phyloP scores from a whole-genome alignment of 2,888 invertebrate genomes.

The Oscheius sp. region DNA sequence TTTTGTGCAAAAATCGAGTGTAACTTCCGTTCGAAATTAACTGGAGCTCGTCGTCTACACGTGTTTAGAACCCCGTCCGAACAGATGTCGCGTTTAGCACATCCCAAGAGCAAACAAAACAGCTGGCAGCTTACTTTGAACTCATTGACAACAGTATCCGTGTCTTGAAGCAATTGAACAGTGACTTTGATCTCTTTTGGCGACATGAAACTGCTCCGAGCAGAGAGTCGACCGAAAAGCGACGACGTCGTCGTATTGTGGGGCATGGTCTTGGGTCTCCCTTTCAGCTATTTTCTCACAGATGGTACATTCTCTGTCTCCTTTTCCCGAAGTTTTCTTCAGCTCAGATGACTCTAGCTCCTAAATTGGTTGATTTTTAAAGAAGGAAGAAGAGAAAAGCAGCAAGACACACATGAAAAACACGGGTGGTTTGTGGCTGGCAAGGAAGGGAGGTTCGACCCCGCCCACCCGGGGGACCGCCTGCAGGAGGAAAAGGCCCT shows the following conservation, averaged over 20 bases:
- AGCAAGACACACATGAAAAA: conserved; percentile 31
- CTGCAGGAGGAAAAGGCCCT: neutral
- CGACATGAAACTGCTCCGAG: conserved; percentile 55
- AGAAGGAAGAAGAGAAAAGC: neutral
- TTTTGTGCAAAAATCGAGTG: too few species aligned
- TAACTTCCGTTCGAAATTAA: neutral
- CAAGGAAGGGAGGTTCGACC: conserved; percentile 4
- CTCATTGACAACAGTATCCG: conserved; percentile 63
- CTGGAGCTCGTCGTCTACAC: too few species aligned
- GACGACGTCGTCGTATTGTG: conserved; percentile 52
- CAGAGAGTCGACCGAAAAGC: conserved; percentile 52
- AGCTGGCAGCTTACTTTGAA: conserved; percentile 62
- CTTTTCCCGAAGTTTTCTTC: too few species aligned
- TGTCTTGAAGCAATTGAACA: conserved; percentile 69
- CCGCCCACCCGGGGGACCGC: conserved; percentile 28
- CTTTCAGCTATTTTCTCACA: neutral
- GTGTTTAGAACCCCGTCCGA: too few species aligned
- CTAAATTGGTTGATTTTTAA: neutral
- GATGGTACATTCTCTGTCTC: too few species aligned
- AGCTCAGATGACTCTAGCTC: neutral
- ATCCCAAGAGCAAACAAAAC: conserved; percentile 3
- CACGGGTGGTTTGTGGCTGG: conserved; percentile 8
- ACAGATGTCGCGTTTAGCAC: neutral
- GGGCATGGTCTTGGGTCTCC: conserved; percentile 42
- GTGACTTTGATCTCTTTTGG: conserved; percentile 61